Conservation (phyloP, 30 jellyfish, hydroid and myxozoan genomes). For the Turritopsis dohrnii region DNA sequence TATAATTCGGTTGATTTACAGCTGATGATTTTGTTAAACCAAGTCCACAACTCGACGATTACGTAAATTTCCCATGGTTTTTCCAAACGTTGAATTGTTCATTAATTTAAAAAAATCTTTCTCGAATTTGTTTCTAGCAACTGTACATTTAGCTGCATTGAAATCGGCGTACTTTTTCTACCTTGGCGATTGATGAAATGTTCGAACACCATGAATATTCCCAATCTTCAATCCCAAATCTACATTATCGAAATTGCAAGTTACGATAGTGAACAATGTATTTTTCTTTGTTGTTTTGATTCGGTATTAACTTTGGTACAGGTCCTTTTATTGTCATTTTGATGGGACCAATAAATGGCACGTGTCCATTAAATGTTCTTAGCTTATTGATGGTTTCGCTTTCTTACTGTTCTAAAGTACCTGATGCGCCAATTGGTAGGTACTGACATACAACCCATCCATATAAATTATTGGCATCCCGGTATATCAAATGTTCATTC, state of each 20-base stretch:
- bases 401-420: background rate
- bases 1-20: too few relatives aligned
- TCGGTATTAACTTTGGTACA: slow-evolving; percentile 39
- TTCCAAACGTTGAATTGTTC: too few relatives aligned
- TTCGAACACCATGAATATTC: slow-evolving; percentile 44
- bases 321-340: background rate
- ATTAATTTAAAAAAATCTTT: too few relatives aligned
- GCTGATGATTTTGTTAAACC: too few relatives aligned
- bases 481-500: too few relatives aligned
- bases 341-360: background rate
- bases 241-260: slow-evolving; percentile 32
- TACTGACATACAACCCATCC: too few relatives aligned
- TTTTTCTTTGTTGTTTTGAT: slow-evolving; percentile 31
- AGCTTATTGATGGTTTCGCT: background rate
- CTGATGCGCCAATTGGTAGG: too few relatives aligned
- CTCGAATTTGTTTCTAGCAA: too few relatives aligned
- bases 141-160: slow-evolving; percentile 40
- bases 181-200: slow-evolving; percentile 52
- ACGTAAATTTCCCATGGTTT: too few relatives aligned
- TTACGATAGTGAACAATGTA: slow-evolving; percentile 42
- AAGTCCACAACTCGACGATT: too few relatives aligned
- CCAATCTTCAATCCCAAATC: slow-evolving; percentile 30
- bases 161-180: slow-evolving; percentile 45
- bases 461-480: too few relatives aligned
- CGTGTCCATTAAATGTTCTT: background rate